Percentiles rank a stretch among this genome's conserved stretches.
These are phyloP conservation scores for Heloderma charlesbogerti DNA, from an alignment of 2,113 vertebrate species.

Conservation along the genomic window DNA sequence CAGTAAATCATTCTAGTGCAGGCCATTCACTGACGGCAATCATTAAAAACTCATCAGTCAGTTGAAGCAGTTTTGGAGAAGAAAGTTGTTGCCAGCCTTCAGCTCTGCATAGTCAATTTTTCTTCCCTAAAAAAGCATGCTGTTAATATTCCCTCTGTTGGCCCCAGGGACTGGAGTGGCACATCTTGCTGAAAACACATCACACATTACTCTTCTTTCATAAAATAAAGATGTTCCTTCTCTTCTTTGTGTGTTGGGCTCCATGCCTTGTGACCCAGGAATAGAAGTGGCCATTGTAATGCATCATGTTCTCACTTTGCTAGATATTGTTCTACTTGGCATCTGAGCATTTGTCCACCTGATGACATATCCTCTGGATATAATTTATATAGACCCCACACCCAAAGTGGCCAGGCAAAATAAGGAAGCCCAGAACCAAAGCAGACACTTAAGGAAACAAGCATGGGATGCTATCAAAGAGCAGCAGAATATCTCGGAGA, in stretches of 20 bases:
- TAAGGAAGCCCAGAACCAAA: constrained; percentile 17
- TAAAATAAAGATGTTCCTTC: constrained; percentile 34
- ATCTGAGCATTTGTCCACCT: constrained; percentile 24
- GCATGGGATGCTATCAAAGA: constrained; percentile 30
- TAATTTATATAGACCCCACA: neutral
- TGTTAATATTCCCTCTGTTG: constrained; percentile 21
- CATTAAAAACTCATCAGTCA: constrained; percentile 65
- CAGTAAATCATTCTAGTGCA: constrained; percentile 32
- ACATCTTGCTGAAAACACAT: constrained; percentile 35
- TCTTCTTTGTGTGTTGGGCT: constrained; percentile 26
- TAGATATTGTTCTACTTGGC: neutral
- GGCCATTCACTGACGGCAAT: constrained; percentile 34
- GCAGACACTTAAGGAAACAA: neutral
- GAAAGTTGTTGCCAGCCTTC: constrained; percentile 18
- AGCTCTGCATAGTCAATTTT: constrained; percentile 14
- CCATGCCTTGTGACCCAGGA: constrained; percentile 9
- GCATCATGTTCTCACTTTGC: constrained; percentile 37
- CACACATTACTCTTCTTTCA: constrained; percentile 33
- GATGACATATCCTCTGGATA: neutral
- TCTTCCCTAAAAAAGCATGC: constrained; percentile 20
- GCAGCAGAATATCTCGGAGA: constrained; percentile 1
- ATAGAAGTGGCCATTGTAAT: constrained; percentile 7
- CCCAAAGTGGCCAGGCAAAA: constrained; percentile 30
- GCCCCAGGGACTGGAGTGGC: neutral
- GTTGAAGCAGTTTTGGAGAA: constrained; percentile 14